phyloP scores from a whole-genome alignment of 2,113 vertebrate genomes.

The Excalfactoria chinensis region DNA sequence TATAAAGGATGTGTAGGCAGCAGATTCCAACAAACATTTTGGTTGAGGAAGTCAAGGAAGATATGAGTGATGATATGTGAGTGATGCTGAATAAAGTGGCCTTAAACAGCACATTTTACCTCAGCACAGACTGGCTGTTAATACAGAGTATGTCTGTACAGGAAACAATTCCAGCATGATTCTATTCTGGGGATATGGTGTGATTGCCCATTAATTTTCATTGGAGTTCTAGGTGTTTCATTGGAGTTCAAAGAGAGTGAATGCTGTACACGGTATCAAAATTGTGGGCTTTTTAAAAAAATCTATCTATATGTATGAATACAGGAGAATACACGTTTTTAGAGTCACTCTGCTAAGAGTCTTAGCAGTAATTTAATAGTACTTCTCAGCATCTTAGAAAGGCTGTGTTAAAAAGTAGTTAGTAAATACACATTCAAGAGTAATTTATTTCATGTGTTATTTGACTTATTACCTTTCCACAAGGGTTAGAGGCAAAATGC shows the following conservation, averaged over 20 bases:
- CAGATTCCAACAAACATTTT: background rate
- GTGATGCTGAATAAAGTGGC: background rate
- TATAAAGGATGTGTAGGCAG: background rate
- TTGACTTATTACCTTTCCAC: background rate
- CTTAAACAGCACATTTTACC: background rate
- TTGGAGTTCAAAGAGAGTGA: background rate
- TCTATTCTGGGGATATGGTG: background rate
- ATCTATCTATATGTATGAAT: background rate
- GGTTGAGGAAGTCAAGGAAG: background rate
- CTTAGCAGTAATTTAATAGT: background rate
- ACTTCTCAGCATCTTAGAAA: background rate
- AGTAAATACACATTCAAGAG: constrained; percentile 47
- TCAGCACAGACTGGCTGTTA: background rate
- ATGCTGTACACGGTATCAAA: background rate
- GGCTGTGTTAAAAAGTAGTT: background rate
- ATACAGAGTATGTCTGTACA: background rate
- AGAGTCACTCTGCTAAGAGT: background rate
- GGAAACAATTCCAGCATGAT: background rate
- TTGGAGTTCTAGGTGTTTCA: background rate
- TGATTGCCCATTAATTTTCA: background rate
- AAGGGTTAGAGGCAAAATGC: constrained; percentile 15
- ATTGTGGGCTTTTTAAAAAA: background rate
- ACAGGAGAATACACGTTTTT: background rate
- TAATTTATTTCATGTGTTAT: constrained; percentile 54
- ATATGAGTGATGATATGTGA: background rate